Evolutionary conservation across 1,140 invertebrate species (phyloP), one percentile per base, ranked within the genome.

Genomic region (Bombus confusus): DNA sequence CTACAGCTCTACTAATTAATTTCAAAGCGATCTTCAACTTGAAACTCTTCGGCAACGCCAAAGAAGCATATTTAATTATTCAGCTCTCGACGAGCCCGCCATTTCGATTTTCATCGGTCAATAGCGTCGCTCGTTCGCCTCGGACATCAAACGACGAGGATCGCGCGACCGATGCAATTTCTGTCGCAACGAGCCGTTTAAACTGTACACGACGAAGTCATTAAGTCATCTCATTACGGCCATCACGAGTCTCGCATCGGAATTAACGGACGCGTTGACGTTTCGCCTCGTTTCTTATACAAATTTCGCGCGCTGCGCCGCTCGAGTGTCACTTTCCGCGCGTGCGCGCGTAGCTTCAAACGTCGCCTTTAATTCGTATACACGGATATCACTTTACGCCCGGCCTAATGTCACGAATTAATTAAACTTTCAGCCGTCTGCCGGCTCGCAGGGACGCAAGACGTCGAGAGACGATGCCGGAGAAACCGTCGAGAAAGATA

Each of bases 141-240:
- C 31, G 43, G 43, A 12, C 47, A 34, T 59, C n/a, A 59, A 59
- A 76, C 47, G 31, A 57, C 47, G 31, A 10, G 18, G 22, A 47
- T 31, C n/a, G 22, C 2, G 4, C 41, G 43, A 15, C 31, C 73
- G 22, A 75, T 52, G 10, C 41, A 75, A 75, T 75, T 52, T 37
- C 73, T 75, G 41, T 31, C 25, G 41, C 28, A 52, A 52, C 47
- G 47, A 52, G n/a, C 31, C 31, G 47, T 37, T 76, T 57, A 76
- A 76, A 76, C 47, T 34, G 47, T 9, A 28, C 47, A 28, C 74
- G 74, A 15, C 74, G 5, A 47, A 43, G 74, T 76, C 74, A 76
- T 76, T 76, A 76, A 76, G 74, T 76, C 74, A n/a, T 76, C 74
- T 76, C 47, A 76, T 76, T 76, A 76, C 74, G 47, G 47, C 47